Conservation (phyloP, 2,113 vertebrate species). For the Lipophrys pholis region DNA sequence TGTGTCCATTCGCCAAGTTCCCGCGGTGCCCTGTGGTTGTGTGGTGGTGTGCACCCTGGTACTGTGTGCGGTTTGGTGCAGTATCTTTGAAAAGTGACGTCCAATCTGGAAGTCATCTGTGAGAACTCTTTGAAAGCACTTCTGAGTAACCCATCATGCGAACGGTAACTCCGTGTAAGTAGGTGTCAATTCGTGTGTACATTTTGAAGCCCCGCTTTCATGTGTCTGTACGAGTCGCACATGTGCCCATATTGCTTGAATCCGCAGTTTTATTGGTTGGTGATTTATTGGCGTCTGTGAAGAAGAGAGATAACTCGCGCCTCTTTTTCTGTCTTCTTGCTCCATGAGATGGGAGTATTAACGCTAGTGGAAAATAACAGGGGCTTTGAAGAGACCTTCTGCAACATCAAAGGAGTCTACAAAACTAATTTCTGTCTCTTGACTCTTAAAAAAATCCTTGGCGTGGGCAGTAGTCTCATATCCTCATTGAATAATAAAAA, state of each 20-base stretch:
- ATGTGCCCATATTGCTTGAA: conserved; percentile 31
- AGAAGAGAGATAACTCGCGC: conserved; percentile 29
- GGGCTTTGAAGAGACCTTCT: conserved; percentile 46
- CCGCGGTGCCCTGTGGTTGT: neutral
- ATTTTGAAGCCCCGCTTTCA: too few relatives aligned
- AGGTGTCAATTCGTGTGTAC: too few relatives aligned
- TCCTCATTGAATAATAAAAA: conserved; percentile 7
- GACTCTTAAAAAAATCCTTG: neutral
- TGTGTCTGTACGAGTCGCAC: conserved; percentile 32
- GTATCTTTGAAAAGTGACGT: conserved; percentile 28
- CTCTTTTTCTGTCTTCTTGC: conserved; percentile 6
- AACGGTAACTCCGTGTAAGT: too few relatives aligned
- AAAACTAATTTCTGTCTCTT: conserved; percentile 22
- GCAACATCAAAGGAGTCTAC: conserved; percentile 46
- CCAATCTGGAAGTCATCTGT: conserved; percentile 54
- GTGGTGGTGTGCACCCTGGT: conserved; percentile 12
- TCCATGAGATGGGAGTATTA: conserved; percentile 44
- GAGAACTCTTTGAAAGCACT: conserved; percentile 25
- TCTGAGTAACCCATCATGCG: neutral
- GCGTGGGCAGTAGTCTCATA: neutral
- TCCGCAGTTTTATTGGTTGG: conserved; percentile 20
- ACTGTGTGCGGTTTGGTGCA: too few relatives aligned
- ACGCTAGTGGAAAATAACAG: conserved; percentile 50
- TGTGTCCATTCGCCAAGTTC: conserved; percentile 22
- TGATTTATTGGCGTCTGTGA: conserved; percentile 17